Base-by-base conservation (phyloP, 2,797 vertebrate genomes). In the Bryconaethiops microstoma region DNA sequence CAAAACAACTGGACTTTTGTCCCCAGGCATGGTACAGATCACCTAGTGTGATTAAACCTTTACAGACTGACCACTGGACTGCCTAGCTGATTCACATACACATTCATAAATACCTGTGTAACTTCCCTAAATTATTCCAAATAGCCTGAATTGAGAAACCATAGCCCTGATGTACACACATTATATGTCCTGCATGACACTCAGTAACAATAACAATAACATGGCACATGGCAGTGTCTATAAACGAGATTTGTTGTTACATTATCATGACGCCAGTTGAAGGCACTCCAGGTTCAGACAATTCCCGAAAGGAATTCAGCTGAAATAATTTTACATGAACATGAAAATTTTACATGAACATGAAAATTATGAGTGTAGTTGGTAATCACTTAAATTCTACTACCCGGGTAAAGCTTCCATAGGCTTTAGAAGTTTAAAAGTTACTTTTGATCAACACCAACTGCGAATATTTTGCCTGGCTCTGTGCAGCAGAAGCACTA, bases 401-500 rank as follows among this genome's bases (percentile, higher is more conserved):
- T 29, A 29, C 29, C 29, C 3, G 29, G 29, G 29, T 29, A 29
- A 29, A 29, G 29, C 29, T 29, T 29, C 29, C 29, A 29, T 29
- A 3, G 29, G 29, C 29, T 29, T 29, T 45, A 45, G 42, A 7
- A 45, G 1, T 7, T 45, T 45, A 45, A 45, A 45, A 45, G 10
- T 45, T 45, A 45, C 42, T 42, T n/a, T 40, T 70, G 64, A 67
- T 64, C 50, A 60, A 77, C 25, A 5, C 63, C 19, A 29, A 16
- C n/a, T 70, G 35, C 45, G 35, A 39, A 13, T 21, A 67, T 62
- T 72, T 62, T 13, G 19, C 76, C 68, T 74, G 65, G 60, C 71
- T 77, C 23, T 71, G 57, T 64, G 71, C 78, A 76, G 84, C 50
- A 59, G 14, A 77, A 59, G 62, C 63, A 74, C 54, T 60, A 29